A percentile compares a stretch with the other conserved stretches of the same genome.
Evolutionary conservation across 2,113 vertebrate genomes (phyloP).

Genomic region (Pleuronectes platessa): DNA sequence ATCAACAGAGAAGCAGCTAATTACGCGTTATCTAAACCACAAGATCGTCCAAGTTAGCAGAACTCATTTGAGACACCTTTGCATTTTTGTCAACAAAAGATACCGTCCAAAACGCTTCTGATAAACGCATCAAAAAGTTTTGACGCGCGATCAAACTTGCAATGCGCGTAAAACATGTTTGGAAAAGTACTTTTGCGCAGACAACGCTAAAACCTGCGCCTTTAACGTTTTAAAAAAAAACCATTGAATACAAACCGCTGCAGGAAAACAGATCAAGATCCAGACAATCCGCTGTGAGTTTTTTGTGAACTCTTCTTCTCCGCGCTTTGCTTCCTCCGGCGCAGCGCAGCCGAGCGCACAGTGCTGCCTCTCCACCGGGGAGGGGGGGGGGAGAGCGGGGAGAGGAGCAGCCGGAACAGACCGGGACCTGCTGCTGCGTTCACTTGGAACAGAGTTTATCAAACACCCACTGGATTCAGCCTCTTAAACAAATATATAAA

Average conservation of each 20-base stretch:
- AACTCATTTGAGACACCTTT: background rate
- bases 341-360: slow-evolving; percentile 41
- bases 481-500: background rate
- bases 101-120: background rate
- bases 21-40: background rate
- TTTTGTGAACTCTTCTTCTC: slow-evolving; percentile 9
- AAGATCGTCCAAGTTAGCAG: background rate
- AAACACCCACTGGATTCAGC: too few relatives aligned
- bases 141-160: background rate
- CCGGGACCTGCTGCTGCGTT: background rate
- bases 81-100: background rate
- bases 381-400: background rate
- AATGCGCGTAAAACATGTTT: background rate
- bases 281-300: slow-evolving; percentile 9
- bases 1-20: background rate
- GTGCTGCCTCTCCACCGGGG: slow-evolving; percentile 12
- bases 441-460: too few relatives aligned
- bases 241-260: slow-evolving; percentile 33
- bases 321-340: slow-evolving; percentile 15
- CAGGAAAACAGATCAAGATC: background rate
- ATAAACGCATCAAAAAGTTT: background rate
- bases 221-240: background rate
- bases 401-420: background rate
- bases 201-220: accelerated
- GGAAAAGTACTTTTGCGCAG: background rate